These are phyloP conservation scores for Planiliza haematocheilus DNA, from an alignment of 2,113 vertebrate genomes.

Conservation along the genomic window DNA sequence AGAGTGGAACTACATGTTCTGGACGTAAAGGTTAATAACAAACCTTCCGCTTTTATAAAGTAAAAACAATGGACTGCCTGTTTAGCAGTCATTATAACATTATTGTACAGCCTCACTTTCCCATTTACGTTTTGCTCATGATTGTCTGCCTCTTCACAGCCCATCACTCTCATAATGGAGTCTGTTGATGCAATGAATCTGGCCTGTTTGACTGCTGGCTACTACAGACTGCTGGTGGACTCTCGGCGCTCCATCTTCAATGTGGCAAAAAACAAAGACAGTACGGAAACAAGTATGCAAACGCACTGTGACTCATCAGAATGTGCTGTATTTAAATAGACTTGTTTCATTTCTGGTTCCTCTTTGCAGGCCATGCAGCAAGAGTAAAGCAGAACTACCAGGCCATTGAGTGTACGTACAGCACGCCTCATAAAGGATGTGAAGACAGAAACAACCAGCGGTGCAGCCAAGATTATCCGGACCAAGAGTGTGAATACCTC, in stretches of 20 bases:
- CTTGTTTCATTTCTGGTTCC: conserved; percentile 33
- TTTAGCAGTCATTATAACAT: conserved; percentile 40
- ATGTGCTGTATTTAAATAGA: conserved; percentile 22
- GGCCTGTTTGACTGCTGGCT: conserved; percentile 97
- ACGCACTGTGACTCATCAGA: conserved; percentile 24
- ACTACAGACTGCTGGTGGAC: conserved; percentile 96
- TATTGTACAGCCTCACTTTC: conserved; percentile 23
- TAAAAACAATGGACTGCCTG: background rate
- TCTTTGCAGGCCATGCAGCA: conserved; percentile 85
- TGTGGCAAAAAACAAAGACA: conserved; percentile 90
- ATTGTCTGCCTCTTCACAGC: conserved; percentile 83
- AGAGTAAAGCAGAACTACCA: conserved; percentile 90
- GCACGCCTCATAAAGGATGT: conserved; percentile 87
- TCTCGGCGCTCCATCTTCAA: conserved; percentile 98
- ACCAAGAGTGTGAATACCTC: conserved; percentile 85
- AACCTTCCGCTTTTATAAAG: background rate
- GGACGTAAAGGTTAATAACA: conserved; percentile 91
- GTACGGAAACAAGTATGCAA: conserved; percentile 80
- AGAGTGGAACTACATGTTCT: conserved; percentile 96
- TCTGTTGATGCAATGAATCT: conserved; percentile 98
- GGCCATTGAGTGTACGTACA: conserved; percentile 93
- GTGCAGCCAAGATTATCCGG: conserved; percentile 86
- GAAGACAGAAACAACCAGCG: conserved; percentile 88
- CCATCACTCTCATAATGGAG: conserved; percentile 97
- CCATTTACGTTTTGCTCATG: conserved; percentile 40